Conservation (phyloP, 2,113 vertebrate genomes). For the Pteropus alecto region DNA sequence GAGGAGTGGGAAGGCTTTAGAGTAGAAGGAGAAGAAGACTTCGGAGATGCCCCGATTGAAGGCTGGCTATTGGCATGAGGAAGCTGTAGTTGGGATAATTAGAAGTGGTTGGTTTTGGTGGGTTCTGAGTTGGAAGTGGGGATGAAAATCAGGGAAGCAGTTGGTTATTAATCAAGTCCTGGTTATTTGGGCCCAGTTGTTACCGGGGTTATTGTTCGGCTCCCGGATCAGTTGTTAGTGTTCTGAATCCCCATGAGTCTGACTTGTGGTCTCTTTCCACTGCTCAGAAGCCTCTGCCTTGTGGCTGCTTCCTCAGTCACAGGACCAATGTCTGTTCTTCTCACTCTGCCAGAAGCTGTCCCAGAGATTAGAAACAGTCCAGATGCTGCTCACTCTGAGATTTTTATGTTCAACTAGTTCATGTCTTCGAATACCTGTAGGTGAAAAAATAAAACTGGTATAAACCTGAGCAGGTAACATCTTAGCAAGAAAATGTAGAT, state of each 20-base stretch:
- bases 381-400: neutral
- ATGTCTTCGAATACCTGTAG: neutral
- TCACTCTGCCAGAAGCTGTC: neutral
- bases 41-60: neutral
- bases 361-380: neutral
- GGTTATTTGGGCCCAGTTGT: neutral
- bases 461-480: neutral
- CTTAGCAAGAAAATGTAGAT: neutral
- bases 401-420: neutral
- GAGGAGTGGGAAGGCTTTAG: neutral
- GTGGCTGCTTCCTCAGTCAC: neutral
- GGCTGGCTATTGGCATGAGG: neutral
- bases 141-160: neutral
- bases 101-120: neutral
- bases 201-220: neutral
- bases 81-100: neutral
- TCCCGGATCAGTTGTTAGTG: neutral
- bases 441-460: neutral
- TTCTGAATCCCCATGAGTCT: neutral
- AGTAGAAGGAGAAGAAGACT: neutral
- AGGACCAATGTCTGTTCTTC: neutral
- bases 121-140: neutral
- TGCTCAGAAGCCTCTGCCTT: neutral
- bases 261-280: neutral
- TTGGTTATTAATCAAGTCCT: neutral